Evolutionary conservation across 2,888 invertebrate species (phyloP), one percentile per base, ranked within the genome.

Genomic region (Uloborus plumipes): DNA sequence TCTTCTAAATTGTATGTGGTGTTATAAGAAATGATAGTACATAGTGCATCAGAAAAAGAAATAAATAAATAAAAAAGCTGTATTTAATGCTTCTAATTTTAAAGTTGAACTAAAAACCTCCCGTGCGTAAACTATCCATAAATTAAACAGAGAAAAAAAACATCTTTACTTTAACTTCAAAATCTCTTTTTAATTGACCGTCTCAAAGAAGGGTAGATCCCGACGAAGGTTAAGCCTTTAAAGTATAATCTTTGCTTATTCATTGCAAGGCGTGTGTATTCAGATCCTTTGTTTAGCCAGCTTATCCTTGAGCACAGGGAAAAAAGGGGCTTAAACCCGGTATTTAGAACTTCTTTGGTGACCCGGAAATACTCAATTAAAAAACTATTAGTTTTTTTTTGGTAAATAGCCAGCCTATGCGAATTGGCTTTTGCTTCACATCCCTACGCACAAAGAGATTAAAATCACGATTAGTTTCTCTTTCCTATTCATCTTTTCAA

Each of bases 101-200:
- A 39, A 7, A 11, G 3, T 9, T 9, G 39, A 39, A 39, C 39
- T 39, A 39, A 39, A 26, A 39, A 4, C 39, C 39, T 0, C 11
- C 9, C 39, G 9, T 39, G 39, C 11, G 3, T 39, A 39, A 11
- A 39, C 39, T 39, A 39, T 39, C 39, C 39, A 39, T 39, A 39
- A 39, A n/a, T 6, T 18, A 22, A 6, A 26, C 13, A 22, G 26
- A 26, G 50, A 61, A 58, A 49, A 49, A 71, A 61, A 73, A 39
- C n/a, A n/a, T 1, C 14, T 16, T 18, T 18, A n/a, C 14, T 22
- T 20, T 15, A 61, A 20, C 49, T 51, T 62, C 39, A 73, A 80
- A 80, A 80, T 80, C 73, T 55, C 67, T 80, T 80, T 80, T 80
- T 80, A 80, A 80, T 80, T 80, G 79, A 80, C 67, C 39, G 39